These are phyloP conservation scores for Clarias fuscus DNA, from an alignment of 2,797 vertebrate genomes.

Conservation along the genomic window DNA sequence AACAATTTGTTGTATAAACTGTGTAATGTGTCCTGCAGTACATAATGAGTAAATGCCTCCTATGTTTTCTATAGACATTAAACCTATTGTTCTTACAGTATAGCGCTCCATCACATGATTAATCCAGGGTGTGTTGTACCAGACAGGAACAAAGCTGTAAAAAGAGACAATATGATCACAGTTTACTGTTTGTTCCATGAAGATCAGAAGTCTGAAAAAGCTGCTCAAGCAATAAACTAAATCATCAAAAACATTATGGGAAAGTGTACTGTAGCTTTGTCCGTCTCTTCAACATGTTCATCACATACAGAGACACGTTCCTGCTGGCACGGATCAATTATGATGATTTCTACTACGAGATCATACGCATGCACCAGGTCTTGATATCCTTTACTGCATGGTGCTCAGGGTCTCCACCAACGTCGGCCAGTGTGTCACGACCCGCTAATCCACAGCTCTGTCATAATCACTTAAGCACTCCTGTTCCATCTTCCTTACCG, in stretches of 20 bases:
- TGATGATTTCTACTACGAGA: conserved; percentile 97
- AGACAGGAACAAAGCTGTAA: conserved; percentile 2
- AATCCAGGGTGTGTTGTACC: background rate
- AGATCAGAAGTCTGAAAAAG: background rate
- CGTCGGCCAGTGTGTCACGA: conserved; percentile 81
- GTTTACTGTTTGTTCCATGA: background rate
- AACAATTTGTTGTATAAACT: too few species aligned
- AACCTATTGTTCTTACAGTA: background rate
- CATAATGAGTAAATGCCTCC: too few species aligned
- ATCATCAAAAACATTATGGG: too few species aligned
- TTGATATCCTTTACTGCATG: conserved; percentile 99
- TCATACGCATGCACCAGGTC: conserved; percentile 98
- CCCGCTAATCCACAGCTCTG: too few species aligned
- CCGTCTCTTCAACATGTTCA: conserved; percentile 99
- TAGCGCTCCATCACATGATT: conserved; percentile 6
- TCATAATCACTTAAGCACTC: too few species aligned
- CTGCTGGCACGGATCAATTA: conserved; percentile 97
- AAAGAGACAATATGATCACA: background rate
- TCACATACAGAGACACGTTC: conserved; percentile 97
- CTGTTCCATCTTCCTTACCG: too few species aligned
- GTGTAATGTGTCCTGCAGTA: too few species aligned
- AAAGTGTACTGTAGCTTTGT: conserved; percentile 66
- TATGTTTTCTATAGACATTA: too few species aligned
- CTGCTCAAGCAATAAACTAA: too few species aligned
- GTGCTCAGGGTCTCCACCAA: conserved; percentile 95